Evolutionary conservation across 2,888 invertebrate species (phyloP), one percentile per base, ranked within the genome.

Genomic region (Choreutis nemorana): DNA sequence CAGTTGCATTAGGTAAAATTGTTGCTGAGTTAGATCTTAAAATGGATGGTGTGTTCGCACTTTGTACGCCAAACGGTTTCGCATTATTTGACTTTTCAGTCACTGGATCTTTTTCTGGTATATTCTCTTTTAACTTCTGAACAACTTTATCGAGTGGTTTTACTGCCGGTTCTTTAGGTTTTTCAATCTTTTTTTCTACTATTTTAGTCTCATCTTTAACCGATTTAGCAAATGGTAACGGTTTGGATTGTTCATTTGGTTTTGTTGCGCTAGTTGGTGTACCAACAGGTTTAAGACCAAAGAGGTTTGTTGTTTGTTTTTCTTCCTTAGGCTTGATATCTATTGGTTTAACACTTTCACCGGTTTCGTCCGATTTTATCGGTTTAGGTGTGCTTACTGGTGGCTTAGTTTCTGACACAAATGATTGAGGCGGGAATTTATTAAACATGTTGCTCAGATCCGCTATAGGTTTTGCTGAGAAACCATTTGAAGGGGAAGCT

Each of bases 321-420:
- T 55, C 53, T 32, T 44, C 48, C 31, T 55, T 50, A 9, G 35
- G 28, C 32, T 44, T 40, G 8, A n/a, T n/a, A n/a, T n/a, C n/a
- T n/a, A n/a, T n/a, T n/a, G n/a, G n/a, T n/a, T n/a, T n/a, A 6
- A 36, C 40, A 2, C 50, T 47, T 51, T 75, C 75, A 0, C 67
- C 68, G 4, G 68, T 72, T 55, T 71, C 75, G 26, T 48, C 55
- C n/a, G 65, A 58, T 38, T 59, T 56, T 26, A n/a, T n/a, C 2
- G 47, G 37, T 30, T 37, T 54, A 6, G 40, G 12, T 11, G 31
- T 10, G 13, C 16, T 28, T 2, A 33, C 11, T 29, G 29, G 35
- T 7, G 39, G 30, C 39, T 52, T 50, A 20, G 42, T 26, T 30
- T 58, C 50, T 3, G 48, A 31, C 15, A 37, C 35, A 23, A 52